Percentiles rank a stretch among this genome's conserved stretches.
Conservation (phyloP, 37 sponge, comb jelly and placozoan genomes). For the Crambe crambe region DNA sequence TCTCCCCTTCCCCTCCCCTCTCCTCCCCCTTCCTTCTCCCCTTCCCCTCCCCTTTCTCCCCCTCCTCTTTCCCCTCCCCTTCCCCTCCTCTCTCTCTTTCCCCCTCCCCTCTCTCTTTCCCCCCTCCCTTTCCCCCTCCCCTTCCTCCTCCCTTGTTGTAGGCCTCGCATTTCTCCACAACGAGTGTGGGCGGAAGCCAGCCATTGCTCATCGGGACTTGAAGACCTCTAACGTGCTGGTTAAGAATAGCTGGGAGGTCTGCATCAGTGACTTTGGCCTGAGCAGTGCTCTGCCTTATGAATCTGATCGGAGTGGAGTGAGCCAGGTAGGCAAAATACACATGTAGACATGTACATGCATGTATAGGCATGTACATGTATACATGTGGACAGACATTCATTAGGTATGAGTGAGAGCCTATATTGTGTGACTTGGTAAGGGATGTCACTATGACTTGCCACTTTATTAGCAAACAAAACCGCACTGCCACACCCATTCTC, state of each 20-base stretch:
- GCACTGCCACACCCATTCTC: too few species aligned
- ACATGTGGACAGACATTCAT: too few species aligned
- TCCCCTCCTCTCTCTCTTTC: slow-evolving; percentile 3
- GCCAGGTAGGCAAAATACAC: too few species aligned
- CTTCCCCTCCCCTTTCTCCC: not conserved
- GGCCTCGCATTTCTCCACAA: not conserved
- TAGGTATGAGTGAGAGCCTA: too few species aligned
- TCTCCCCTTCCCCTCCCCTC: not conserved
- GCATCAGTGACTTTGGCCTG: not conserved
- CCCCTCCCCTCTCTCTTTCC: not conserved
- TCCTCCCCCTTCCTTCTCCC: not conserved
- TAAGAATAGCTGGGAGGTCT: not conserved
- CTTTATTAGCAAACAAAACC: too few species aligned
- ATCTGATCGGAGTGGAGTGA: not conserved
- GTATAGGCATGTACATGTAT: too few species aligned
- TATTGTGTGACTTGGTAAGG: too few species aligned
- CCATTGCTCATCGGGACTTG: not conserved
- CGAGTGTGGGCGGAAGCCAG: not conserved
- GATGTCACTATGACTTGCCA: too few species aligned
- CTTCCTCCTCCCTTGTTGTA: not conserved
- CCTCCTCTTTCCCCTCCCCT: not conserved
- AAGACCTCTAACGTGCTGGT: not conserved
- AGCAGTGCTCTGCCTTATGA: not conserved
- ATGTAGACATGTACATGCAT: too few species aligned
- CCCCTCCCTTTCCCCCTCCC: slow-evolving; percentile 5